phyloP scores from a whole-genome alignment of 2,888 invertebrate species.

The Meghimatium bilineatum region DNA sequence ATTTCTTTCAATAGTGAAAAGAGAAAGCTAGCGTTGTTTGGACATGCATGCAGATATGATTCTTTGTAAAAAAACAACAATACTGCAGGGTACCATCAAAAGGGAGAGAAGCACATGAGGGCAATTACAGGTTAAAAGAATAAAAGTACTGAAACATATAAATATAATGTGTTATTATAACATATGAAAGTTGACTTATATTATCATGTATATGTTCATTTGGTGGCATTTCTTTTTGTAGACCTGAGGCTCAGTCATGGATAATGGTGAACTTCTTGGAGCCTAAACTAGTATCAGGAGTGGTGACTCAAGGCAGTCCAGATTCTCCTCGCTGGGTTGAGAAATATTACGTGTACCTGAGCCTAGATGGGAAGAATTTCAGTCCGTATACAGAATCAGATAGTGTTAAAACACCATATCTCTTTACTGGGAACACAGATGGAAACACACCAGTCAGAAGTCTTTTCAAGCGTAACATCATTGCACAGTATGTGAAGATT shows the following conservation, averaged over 20 bases:
- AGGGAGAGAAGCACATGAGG: too few species aligned
- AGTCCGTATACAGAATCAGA: slow-evolving; percentile 60
- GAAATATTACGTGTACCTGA: slow-evolving; percentile 59
- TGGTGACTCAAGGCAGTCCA: slow-evolving; percentile 65
- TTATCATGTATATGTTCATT: not conserved
- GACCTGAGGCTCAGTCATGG: slow-evolving; percentile 51
- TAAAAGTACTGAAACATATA: not conserved
- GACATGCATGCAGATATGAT: too few species aligned
- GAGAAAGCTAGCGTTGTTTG: too few species aligned
- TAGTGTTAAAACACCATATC: slow-evolving; percentile 56
- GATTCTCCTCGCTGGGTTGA: slow-evolving; percentile 59
- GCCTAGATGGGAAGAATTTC: slow-evolving; percentile 63
- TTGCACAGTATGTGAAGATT: slow-evolving; percentile 63
- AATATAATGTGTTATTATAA: not conserved
- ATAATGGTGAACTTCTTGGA: slow-evolving; percentile 64
- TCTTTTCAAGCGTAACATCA: slow-evolving; percentile 66
- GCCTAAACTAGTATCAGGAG: slow-evolving; percentile 63
- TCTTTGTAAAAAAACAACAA: too few species aligned
- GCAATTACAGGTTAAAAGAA: not conserved
- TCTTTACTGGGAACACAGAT: slow-evolving; percentile 62
- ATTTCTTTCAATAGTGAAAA: too few species aligned
- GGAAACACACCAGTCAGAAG: slow-evolving; percentile 57
- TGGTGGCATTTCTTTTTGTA: not conserved
- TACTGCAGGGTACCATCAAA: too few species aligned
- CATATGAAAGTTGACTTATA: not conserved